Base-by-base conservation (phyloP, 2,888 invertebrate genomes). In the Carpatolechia fugitivella region DNA sequence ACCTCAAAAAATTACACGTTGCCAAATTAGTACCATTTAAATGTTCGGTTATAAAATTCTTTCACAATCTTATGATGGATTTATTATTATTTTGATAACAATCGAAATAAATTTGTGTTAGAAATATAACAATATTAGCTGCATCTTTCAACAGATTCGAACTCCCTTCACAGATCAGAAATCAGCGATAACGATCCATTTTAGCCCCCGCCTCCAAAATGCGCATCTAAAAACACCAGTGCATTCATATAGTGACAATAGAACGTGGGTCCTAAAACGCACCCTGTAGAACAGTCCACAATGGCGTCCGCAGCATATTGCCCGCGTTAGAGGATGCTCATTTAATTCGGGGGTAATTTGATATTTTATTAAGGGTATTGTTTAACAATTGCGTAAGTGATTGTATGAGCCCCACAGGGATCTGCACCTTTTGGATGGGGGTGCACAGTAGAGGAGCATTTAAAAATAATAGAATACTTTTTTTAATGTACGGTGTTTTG, bases 341-440 rank as follows among this genome's bases (percentile, higher is more conserved):
- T 80, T 86, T 85, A 78, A 76, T 79, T 78, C 76, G 66, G 63
- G 59, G 56, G 88, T 80, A 88, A 89, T 73, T 60, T 63, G 89
- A 89, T 89, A 89, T 82, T 89, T 88, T 87, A 86, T 84, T 78
- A 81, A 75, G 76, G 66, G 72, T 76, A 78, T 86, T 89, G 88
- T 89, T 87, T 89, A 89, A 88, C 89, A 87, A 89, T 89, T 89
- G 89, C 84, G 85, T 84, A 83, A 89, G 88, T 87, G 86, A 87
- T 85, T 87, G 87, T 85, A 78, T 66, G 63, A 64, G 63, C 65
- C 65, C 66, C 60, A 49, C 35, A 10, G 73, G 70, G 75, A 64
- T 67, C 72, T 72, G 80, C 80, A 79, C 80, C 80, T 80, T 80
- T 76, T 66, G 52, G 41, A 40, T 59, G 63, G 70, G 66, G 57